Base-by-base conservation (phyloP, 2,113 vertebrate species). In the Orthonyx spaldingii region DNA sequence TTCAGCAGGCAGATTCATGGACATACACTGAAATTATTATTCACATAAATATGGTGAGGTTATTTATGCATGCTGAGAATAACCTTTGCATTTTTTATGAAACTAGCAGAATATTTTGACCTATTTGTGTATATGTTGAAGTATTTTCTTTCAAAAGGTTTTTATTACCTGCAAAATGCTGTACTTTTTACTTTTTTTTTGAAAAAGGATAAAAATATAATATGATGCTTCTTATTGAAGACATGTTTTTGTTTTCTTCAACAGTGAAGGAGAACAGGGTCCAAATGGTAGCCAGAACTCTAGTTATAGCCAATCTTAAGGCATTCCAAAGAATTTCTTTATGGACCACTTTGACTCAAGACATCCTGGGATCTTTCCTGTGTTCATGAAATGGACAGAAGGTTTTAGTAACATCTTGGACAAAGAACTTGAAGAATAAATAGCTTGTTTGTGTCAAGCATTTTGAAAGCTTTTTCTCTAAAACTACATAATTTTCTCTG, bases 211-310 rank as follows among this genome's bases (percentile, higher is more conserved):
- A 77, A 65, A 89, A 86, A 77, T 80, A 20, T 53, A 77, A 37
- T 42, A n/a, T 30, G 8, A 41, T 91, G 46, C 22, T 85, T 35
- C 52, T 57, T 91, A 93, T 23, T 87, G 30, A 85, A 94, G 28
- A 84, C 19, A 9, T 96, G n/a, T 74, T 74, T 97, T 96, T 76
- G 5, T 64, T 96, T 78, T 77, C 66, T 94, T 93, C 93, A 90
- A 94, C 98, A 99, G 99, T 97, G 99, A 99, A 97, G 98, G 98
- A 90, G 99, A 99, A 96, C 99, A 99, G 98, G 99, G 99, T 98
- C 98, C 99, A 98, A 99, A 99, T 83, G 99, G 99, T 96, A 99
- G 98, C 98, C 99, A 99, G 97, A 99, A 99, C 98, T 99, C 99
- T 98, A 99, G 98, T 93, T 99, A 99, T 97, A 99, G 98, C 97